These are phyloP conservation scores for Drosophila sp. DNA, from an alignment of 1,140 invertebrate genomes.

Conservation along the genomic window DNA sequence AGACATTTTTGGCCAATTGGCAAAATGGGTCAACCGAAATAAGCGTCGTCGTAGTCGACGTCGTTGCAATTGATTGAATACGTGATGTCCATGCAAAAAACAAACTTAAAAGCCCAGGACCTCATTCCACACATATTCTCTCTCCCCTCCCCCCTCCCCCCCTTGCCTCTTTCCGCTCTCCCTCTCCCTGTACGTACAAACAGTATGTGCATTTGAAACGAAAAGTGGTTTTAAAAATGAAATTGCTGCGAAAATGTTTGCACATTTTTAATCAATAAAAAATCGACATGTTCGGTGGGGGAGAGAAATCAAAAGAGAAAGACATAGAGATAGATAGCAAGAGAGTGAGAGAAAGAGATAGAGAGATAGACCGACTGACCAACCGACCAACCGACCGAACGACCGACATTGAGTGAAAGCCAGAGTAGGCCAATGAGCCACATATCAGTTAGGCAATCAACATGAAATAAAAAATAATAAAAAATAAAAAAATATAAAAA, in stretches of 20 bases:
- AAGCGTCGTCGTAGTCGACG: conserved; percentile 51
- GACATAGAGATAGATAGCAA: conserved; percentile 34
- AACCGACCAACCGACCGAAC: no score
- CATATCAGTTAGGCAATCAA: conserved; percentile 55
- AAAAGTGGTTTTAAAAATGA: conserved; percentile 78
- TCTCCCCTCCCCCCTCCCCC: not conserved
- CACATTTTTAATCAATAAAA: conserved; percentile 80
- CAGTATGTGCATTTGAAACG: conserved; percentile 57
- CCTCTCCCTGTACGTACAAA: not conserved
- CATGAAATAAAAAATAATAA: conserved; percentile 39
- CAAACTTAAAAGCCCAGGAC: conserved; percentile 71
- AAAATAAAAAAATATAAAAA: conserved; percentile 6
- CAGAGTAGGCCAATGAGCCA: conserved; percentile 42
- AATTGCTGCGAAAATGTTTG: conserved; percentile 78
- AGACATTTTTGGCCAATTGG: conserved; percentile 74
- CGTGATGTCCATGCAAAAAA: conserved; percentile 80
- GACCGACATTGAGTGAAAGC: not conserved
- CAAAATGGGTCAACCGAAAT: conserved; percentile 76
- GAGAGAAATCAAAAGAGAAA: not conserved
- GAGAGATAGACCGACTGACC: not conserved
- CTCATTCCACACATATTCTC: not conserved
- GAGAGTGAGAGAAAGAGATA: not conserved
- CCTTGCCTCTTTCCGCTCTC: not conserved
- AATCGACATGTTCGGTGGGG: conserved; percentile 17
- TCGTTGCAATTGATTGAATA: conserved; percentile 81